Percentiles rank a stretch among this genome's conserved stretches.
Conservation (phyloP, 2,797 vertebrate genomes). For the Chanos chanos region DNA sequence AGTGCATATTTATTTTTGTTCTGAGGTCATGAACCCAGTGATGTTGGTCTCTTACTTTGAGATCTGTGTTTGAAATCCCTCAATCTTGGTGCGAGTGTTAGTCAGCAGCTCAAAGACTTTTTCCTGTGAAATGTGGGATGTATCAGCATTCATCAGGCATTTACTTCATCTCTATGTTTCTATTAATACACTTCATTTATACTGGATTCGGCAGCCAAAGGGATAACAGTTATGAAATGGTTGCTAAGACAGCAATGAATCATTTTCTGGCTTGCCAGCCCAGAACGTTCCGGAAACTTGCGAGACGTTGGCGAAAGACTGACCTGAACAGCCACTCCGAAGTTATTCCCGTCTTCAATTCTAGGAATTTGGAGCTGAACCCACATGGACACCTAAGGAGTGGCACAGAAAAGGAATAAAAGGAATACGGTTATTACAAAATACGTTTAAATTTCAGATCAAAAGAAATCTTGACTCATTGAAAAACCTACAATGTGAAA, state of each 20-base stretch:
- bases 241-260: too few relatives aligned
- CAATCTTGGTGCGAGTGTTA: slow-evolving; percentile 81
- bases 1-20: background rate
- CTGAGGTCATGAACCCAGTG: too few relatives aligned
- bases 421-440: background rate
- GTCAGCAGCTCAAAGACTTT: slow-evolving; percentile 91
- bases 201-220: too few relatives aligned
- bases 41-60: slow-evolving; percentile 77
- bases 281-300: too few relatives aligned
- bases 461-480: background rate
- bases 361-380: slow-evolving; percentile 85
- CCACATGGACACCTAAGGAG: slow-evolving; percentile 83
- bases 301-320: too few relatives aligned
- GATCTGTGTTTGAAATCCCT: slow-evolving; percentile 85
- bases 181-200: too few relatives aligned
- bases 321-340: slow-evolving; percentile 90
- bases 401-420: background rate
- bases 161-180: background rate
- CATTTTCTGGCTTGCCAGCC: too few relatives aligned
- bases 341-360: slow-evolving; percentile 91
- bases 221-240: background rate
- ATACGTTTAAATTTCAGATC: background rate
- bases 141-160: background rate
- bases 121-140: slow-evolving; percentile 66
- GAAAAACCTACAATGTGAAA: too few relatives aligned